Percentiles rank a stretch among this genome's conserved stretches.
phyloP scores from a whole-genome alignment of 1,140 invertebrate genomes.

The Metopolophium dirhodum region DNA sequence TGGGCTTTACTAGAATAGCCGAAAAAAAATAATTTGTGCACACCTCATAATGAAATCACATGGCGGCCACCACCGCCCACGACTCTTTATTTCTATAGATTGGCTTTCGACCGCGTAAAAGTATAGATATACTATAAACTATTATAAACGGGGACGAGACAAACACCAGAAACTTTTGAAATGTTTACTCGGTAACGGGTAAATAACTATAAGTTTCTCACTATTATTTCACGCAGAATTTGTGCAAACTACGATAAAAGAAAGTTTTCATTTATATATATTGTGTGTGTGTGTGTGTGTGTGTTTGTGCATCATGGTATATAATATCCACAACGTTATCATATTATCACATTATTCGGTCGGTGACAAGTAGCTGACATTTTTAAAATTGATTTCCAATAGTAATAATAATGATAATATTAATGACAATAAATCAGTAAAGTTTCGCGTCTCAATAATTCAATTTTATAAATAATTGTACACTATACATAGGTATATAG shows the following conservation, averaged over 20 bases:
- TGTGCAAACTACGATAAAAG: conserved; percentile 24
- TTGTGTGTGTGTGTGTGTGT: not conserved
- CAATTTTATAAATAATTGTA: not conserved
- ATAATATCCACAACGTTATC: not conserved
- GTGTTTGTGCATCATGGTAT: not conserved
- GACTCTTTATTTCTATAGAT: not conserved
- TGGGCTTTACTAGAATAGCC: not conserved
- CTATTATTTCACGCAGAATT: not conserved
- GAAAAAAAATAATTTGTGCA: not conserved
- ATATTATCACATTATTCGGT: not conserved
- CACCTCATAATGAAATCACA: not conserved
- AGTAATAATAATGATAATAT: not conserved
- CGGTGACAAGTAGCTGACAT: not conserved
- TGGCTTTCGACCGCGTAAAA: not conserved
- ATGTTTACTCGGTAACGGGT: not conserved
- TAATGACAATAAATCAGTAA: not conserved
- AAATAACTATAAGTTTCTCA: conserved; percentile 12
- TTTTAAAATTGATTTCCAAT: not conserved
- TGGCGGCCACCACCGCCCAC: not conserved
- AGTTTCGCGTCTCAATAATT: not conserved
- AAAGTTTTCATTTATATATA: conserved; percentile 19
- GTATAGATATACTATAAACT: not conserved
- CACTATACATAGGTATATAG: no score
- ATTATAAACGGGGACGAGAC: not conserved
- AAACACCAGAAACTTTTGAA: conserved; percentile 19